Evolutionary conservation across 2,797 vertebrate genomes (phyloP).

Genomic region (Parotocinclus haroldoi): DNA sequence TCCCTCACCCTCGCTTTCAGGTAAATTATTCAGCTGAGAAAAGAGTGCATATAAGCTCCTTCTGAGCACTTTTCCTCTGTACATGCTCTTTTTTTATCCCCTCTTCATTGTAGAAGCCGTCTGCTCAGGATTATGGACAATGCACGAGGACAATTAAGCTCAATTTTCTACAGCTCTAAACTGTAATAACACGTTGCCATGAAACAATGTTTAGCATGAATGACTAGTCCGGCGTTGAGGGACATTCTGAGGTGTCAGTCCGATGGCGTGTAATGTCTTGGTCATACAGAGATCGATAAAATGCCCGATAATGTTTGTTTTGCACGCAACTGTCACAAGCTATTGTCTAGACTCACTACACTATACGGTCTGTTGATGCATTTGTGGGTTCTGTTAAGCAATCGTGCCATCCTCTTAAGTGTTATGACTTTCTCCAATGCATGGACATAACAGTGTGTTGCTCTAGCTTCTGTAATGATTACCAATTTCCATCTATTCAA

Average conservation of each 20-base stretch:
- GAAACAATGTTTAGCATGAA: slow-evolving; percentile 49
- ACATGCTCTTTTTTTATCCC: slow-evolving; percentile 43
- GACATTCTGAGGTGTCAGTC: slow-evolving; percentile 13
- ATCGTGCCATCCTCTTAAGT: too few species aligned
- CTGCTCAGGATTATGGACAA: slow-evolving; percentile 64
- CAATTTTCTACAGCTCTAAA: slow-evolving; percentile 50
- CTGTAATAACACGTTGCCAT: slow-evolving; percentile 46
- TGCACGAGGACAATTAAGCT: slow-evolving; percentile 69
- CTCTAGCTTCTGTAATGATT: too few species aligned
- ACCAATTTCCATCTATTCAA: too few species aligned
- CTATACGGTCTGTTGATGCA: too few species aligned
- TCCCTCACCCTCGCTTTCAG: slow-evolving; percentile 42
- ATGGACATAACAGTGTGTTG: too few species aligned
- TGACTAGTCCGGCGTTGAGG: slow-evolving; percentile 12
- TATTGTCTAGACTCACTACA: too few species aligned
- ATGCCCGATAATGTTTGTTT: too few species aligned
- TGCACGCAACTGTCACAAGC: too few species aligned
- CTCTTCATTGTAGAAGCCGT: slow-evolving; percentile 35
- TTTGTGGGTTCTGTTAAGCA: too few species aligned
- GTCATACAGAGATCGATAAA: too few species aligned
- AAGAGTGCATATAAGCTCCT: slow-evolving; percentile 60
- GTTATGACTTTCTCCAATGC: too few species aligned
- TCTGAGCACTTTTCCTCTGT: slow-evolving; percentile 49
- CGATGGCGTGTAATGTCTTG: neutral
- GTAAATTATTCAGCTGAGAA: slow-evolving; percentile 67